Base-by-base conservation (phyloP, 1,140 invertebrate genomes). In the Macrosteles quadrilineatus region DNA sequence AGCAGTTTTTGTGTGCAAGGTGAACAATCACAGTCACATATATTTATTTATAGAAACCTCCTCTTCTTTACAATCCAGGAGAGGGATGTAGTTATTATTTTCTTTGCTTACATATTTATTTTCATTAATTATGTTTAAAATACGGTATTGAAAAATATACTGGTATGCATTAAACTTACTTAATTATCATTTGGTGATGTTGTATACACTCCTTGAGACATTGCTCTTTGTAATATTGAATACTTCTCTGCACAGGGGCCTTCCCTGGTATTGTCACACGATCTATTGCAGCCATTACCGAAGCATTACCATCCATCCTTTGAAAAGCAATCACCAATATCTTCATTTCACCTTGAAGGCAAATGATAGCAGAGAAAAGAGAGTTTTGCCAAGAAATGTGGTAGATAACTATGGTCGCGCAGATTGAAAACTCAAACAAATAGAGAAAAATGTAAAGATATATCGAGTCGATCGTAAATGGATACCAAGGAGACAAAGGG, bases 351-450 rank as follows among this genome's bases (percentile, higher is more conserved):
- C 47, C 47, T 50, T 50, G 47, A n/a, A 50, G 6, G n/a, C 47
- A 50, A 6, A 6, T 9, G n/a, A 50, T 50, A 19, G 47, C 4
- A 19, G 47, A 19, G 47, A 9, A 50, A n/a, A 50, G 47, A 50
- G 17, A 50, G 47, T n/a, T 50, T 50, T 50, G 47, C 47, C 47
- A 50, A 19, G 47, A 50, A 11, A 50, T 50, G n/a, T 50, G 47
- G n/a, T 50, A 50, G n/a, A 50, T 50, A 19, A 50, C 47, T 3
- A 50, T n/a, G 3, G 21, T 23, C 21, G n/a, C 17, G n/a, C 17
- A n/a, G 21, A 50, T 23, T n/a, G 17, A 11, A 4, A 50, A 19
- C 47, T 50, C 47, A 50, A 50, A 50, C 17, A 50, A 23, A n/a
- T 50, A 50, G n/a, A 23, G 4, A 50, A 19, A 19, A 19, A 50